Evolutionary conservation across 1,140 invertebrate species (phyloP).

Genomic region (Latrodectus geometricus): DNA sequence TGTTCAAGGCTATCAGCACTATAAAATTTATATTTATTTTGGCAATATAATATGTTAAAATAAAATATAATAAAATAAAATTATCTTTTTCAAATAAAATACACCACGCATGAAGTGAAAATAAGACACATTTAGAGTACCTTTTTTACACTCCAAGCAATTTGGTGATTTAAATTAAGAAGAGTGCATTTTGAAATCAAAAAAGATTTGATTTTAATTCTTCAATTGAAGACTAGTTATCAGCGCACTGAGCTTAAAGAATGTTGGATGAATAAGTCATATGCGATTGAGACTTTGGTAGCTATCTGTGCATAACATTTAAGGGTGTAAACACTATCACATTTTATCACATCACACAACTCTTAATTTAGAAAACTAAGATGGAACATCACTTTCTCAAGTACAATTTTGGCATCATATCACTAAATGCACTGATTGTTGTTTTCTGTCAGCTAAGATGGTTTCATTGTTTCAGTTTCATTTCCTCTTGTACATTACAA

Average conservation of each 20-base stretch:
- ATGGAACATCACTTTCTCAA: slow-evolving; percentile 61
- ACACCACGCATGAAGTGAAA: slow-evolving; percentile 47
- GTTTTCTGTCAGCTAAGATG: slow-evolving; percentile 59
- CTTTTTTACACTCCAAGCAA: slow-evolving; percentile 40
- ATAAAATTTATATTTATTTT: slow-evolving; percentile 41
- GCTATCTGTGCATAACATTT: slow-evolving; percentile 62
- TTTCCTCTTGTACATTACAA: slow-evolving; percentile 58
- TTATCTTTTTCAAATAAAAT: slow-evolving; percentile 25
- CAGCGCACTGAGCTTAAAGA: slow-evolving; percentile 56
- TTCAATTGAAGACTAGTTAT: slow-evolving; percentile 60
- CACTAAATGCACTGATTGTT: slow-evolving; percentile 62
- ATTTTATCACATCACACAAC: slow-evolving; percentile 62
- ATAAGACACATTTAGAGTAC: slow-evolving; percentile 21
- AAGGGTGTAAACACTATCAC: slow-evolving; percentile 62
- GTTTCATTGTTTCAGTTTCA: slow-evolving; percentile 59
- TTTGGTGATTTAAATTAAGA: slow-evolving; percentile 39
- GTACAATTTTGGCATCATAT: slow-evolving; percentile 62
- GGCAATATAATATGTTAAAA: background rate
- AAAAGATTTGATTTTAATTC: slow-evolving; percentile 55
- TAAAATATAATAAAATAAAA: slow-evolving; percentile 24
- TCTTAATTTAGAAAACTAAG: slow-evolving; percentile 62
- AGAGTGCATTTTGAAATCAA: slow-evolving; percentile 51
- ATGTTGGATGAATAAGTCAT: slow-evolving; percentile 54
- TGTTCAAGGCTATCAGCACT: slow-evolving; percentile 60
- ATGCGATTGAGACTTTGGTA: slow-evolving; percentile 61